These are phyloP conservation scores for Hypanus sabinus DNA, from an alignment of 2,113 vertebrate genomes.

Conservation along the genomic window DNA sequence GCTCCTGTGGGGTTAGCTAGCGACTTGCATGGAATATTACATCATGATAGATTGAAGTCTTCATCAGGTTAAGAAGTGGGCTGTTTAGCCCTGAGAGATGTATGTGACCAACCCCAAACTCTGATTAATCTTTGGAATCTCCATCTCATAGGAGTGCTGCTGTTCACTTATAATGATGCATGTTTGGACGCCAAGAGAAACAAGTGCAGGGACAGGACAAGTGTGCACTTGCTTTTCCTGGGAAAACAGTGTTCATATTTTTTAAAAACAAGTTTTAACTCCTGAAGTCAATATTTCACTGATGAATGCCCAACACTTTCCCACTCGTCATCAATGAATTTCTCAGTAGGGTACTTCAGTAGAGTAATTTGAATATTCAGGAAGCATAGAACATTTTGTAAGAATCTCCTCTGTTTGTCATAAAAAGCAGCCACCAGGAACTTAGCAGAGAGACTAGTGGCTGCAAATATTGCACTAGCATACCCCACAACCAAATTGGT, in stretches of 20 bases:
- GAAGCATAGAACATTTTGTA: background rate
- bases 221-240: too few species aligned
- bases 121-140: too few species aligned
- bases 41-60: too few species aligned
- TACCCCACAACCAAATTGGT: background rate
- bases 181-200: too few species aligned
- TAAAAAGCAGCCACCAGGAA: background rate
- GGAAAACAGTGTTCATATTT: background rate
- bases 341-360: background rate
- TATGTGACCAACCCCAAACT: too few species aligned
- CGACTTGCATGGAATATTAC: too few species aligned
- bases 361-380: background rate
- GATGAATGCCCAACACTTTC: background rate
- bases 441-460: background rate
- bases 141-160: too few species aligned
- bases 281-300: background rate
- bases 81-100: too few species aligned
- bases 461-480: background rate
- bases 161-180: too few species aligned
- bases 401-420: background rate
- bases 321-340: background rate
- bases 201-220: too few species aligned
- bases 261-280: background rate
- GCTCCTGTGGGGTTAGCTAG: background rate
- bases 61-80: too few species aligned